These are phyloP conservation scores for Agelaius phoeniceus DNA, from an alignment of 2,113 vertebrate genomes.

Conservation along the genomic window DNA sequence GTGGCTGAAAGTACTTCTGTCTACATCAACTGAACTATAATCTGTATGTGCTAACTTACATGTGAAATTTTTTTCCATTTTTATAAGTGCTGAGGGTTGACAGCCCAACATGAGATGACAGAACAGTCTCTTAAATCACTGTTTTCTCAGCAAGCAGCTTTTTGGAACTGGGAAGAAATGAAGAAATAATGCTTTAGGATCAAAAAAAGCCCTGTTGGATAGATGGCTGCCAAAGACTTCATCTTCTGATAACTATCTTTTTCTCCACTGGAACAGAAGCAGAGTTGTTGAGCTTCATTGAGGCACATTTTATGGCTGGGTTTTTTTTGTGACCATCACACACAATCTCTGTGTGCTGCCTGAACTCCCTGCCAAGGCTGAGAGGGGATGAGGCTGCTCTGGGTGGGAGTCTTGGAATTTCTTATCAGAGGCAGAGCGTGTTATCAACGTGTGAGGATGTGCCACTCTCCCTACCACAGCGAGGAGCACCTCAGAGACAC, in stretches of 20 bases:
- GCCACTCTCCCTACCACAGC: background rate
- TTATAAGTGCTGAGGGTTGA: background rate
- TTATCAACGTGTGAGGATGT: too few species aligned
- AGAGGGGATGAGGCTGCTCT: background rate
- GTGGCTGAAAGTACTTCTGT: background rate
- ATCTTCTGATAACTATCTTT: background rate
- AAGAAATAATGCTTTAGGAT: background rate
- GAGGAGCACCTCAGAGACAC: background rate
- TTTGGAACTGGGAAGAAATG: background rate
- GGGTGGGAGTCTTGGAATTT: background rate
- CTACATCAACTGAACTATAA: background rate
- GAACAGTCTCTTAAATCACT: background rate
- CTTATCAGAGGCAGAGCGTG: background rate
- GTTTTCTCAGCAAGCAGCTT: background rate
- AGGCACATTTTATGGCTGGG: background rate
- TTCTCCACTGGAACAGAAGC: background rate
- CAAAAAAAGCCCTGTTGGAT: fast-evolving
- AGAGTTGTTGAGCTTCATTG: background rate
- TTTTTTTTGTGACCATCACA: background rate
- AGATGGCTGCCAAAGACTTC: background rate
- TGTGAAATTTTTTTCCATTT: background rate
- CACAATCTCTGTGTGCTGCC: background rate
- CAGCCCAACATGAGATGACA: background rate
- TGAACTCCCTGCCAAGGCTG: background rate
- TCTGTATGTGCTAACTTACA: background rate